A percentile compares a stretch with the other conserved stretches of the same genome.
Conservation (phyloP, 1,140 invertebrate genomes). For the Drosophila lacertosa region DNA sequence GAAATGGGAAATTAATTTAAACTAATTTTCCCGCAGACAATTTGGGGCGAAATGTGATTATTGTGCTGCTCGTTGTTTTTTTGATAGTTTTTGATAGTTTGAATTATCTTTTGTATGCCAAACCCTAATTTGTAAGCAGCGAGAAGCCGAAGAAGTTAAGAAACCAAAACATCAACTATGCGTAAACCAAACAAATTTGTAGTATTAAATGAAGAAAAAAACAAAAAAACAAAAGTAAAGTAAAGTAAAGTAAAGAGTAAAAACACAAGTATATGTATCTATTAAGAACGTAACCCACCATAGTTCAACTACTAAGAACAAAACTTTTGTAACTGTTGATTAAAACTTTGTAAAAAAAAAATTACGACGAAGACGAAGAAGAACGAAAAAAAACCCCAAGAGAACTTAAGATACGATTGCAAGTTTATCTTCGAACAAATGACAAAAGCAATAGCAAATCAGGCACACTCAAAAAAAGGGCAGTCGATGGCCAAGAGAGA, state of each 20-base stretch:
- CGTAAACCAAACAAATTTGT: constrained; percentile 49
- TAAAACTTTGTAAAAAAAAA: constrained; percentile 46
- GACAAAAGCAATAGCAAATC: constrained; percentile 37
- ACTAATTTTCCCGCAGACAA: constrained; percentile 25
- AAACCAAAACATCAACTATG: constrained; percentile 45
- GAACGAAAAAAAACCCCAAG: constrained; percentile 17
- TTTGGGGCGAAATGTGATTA: constrained; percentile 66
- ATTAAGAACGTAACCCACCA: constrained; percentile 81
- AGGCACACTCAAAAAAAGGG: constrained; percentile 2
- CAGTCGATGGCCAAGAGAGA: constrained; percentile 22
- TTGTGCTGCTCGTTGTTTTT: constrained; percentile 60
- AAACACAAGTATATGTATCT: constrained; percentile 50
- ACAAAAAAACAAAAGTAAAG: neutral
- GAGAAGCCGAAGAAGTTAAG: constrained; percentile 14
- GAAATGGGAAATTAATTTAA: too few species aligned
- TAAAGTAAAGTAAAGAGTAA: constrained; percentile 1
- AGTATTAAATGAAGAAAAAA: constrained; percentile 46
- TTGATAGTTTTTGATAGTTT: constrained; percentile 54
- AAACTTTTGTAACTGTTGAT: constrained; percentile 74
- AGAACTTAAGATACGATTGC: constrained; percentile 42
- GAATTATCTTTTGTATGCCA: constrained; percentile 48
- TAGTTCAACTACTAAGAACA: constrained; percentile 80
- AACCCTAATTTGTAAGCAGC: constrained; percentile 9
- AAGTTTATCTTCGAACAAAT: constrained; percentile 17
- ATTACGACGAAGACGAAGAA: constrained; percentile 21